Evolutionary conservation across 2,888 invertebrate genomes (phyloP).

Genomic region (Agrochola litura): DNA sequence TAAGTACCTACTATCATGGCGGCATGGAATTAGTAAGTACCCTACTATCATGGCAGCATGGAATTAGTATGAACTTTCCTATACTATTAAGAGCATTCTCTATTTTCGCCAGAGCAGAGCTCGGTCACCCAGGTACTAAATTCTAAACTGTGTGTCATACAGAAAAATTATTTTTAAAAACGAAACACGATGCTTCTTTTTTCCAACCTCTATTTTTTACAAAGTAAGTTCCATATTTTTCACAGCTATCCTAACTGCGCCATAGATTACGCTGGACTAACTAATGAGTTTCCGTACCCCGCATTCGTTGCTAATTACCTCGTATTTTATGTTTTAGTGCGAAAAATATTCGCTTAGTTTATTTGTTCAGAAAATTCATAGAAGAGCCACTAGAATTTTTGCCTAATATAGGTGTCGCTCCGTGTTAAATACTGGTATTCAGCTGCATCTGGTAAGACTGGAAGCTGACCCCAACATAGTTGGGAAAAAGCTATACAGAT

Average conservation of each 20-base stretch:
- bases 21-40: too few relatives aligned
- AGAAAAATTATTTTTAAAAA: background rate
- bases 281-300: slow-evolving; percentile 69
- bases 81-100: too few relatives aligned
- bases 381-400: background rate
- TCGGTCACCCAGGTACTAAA: background rate
- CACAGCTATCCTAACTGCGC: slow-evolving; percentile 26
- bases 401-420: too few relatives aligned
- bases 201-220: background rate
- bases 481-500: too few relatives aligned
- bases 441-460: too few relatives aligned
- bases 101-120: too few relatives aligned
- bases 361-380: slow-evolving; percentile 15
- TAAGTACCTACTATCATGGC: too few relatives aligned
- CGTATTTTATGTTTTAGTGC: slow-evolving; percentile 53
- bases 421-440: too few relatives aligned
- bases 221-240: slow-evolving; percentile 37
- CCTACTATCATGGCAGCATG: too few relatives aligned
- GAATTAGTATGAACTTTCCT: too few relatives aligned
- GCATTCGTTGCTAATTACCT: slow-evolving; percentile 59
- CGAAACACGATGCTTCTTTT: background rate
- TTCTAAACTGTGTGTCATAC: background rate
- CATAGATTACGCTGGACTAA: slow-evolving; percentile 66
- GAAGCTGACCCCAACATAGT: too few relatives aligned
- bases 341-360: slow-evolving; percentile 40